Percentiles rank a stretch among this genome's conserved stretches.
These are phyloP conservation scores for Charanyca ferruginea DNA, from an alignment of 2,888 invertebrate species.

Conservation along the genomic window DNA sequence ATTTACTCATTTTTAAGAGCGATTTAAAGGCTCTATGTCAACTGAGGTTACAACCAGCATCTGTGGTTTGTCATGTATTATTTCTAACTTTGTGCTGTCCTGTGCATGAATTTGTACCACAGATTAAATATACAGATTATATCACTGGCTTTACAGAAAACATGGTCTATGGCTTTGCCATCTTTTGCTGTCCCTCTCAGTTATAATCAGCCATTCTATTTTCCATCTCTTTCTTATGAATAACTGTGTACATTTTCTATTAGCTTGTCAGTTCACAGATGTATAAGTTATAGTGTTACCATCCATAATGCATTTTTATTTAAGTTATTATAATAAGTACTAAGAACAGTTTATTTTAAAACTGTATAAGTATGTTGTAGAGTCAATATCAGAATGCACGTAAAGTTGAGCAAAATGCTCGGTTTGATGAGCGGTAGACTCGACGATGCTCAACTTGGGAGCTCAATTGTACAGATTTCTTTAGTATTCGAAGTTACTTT, in stretches of 20 bases:
- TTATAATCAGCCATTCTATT: neutral
- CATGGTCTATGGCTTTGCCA: neutral
- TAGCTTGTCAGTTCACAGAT: constrained; percentile 5
- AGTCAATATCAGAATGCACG: constrained; percentile 60
- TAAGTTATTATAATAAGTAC: constrained; percentile 38
- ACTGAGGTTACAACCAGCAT: neutral
- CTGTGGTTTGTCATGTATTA: constrained; percentile 8
- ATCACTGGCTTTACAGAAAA: too few species aligned
- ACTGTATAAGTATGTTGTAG: constrained; percentile 35
- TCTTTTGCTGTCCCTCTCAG: constrained; percentile 22
- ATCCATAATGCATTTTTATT: constrained; percentile 62
- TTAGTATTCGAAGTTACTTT: constrained; percentile 59
- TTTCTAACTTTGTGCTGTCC: neutral
- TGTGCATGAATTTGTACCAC: constrained; percentile 1
- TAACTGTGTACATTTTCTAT: constrained; percentile 1
- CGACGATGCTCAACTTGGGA: constrained; percentile 63
- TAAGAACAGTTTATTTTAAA: constrained; percentile 31
- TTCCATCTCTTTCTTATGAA: constrained; percentile 8
- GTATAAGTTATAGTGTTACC: constrained; percentile 53
- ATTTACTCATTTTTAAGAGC: constrained; percentile 1
- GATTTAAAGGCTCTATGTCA: neutral
- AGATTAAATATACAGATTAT: too few species aligned
- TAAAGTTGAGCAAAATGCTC: constrained; percentile 50
- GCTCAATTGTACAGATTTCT: constrained; percentile 69
- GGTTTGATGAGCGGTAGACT: constrained; percentile 43